These are phyloP conservation scores for Dysmachus trigonus DNA, from an alignment of 2,888 invertebrate species.

Conservation along the genomic window DNA sequence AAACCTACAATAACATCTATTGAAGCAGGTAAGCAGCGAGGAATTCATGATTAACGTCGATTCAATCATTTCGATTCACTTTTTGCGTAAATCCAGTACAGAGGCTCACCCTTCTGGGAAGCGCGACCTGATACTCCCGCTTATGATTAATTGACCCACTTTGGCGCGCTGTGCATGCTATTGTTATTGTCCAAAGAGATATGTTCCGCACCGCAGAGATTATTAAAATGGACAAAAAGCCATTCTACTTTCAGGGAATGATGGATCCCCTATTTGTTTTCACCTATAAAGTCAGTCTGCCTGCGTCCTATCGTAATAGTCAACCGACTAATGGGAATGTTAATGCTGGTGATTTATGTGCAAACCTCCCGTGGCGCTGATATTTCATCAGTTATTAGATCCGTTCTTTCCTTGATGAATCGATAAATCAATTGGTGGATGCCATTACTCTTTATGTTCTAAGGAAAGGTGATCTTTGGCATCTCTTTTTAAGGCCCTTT, in stretches of 20 bases:
- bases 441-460: slow-evolving; percentile 47
- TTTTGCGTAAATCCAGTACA: not conserved
- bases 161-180: not conserved
- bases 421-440: slow-evolving; percentile 49
- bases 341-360: slow-evolving; percentile 44
- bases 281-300: slow-evolving; percentile 4
- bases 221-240: slow-evolving; percentile 26
- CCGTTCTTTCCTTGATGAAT: slow-evolving; percentile 49
- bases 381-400: slow-evolving; percentile 51
- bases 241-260: slow-evolving; percentile 1
- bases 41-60: not conserved
- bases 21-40: not conserved
- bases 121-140: not conserved
- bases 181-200: slow-evolving; percentile 32
- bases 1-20: not conserved
- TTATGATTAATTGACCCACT: slow-evolving; percentile 16
- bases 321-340: slow-evolving; percentile 37
- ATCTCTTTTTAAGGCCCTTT: not conserved
- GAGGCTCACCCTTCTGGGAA: not conserved
- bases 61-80: not conserved
- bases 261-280: slow-evolving; percentile 42
- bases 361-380: slow-evolving; percentile 48
- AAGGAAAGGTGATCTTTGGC: not conserved
- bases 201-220: slow-evolving; percentile 20
- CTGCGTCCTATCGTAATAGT: slow-evolving; percentile 1